These are phyloP conservation scores for Enteromius unitaeniatus DNA, from an alignment of 2,797 vertebrate genomes.

Conservation along the genomic window DNA sequence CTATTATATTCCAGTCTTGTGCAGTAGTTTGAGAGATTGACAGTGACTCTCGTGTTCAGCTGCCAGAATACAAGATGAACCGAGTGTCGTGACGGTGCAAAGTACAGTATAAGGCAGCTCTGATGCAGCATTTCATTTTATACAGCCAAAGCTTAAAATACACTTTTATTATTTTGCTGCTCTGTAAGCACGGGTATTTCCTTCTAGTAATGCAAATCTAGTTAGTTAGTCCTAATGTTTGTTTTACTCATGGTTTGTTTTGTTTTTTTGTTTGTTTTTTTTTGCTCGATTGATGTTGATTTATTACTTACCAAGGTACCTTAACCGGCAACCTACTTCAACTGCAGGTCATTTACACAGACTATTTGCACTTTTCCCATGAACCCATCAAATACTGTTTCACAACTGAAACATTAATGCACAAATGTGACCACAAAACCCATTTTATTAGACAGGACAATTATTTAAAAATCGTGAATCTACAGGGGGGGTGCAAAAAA, in stretches of 20 bases:
- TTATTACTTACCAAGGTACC: neutral
- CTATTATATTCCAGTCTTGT: neutral
- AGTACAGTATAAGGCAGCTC: neutral
- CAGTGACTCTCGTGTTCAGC: slow-evolving; percentile 17
- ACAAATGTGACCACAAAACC: neutral
- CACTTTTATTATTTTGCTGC: neutral
- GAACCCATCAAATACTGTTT: neutral
- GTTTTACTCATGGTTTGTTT: neutral
- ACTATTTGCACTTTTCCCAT: neutral
- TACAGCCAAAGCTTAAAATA: neutral
- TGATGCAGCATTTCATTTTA: neutral
- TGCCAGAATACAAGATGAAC: neutral
- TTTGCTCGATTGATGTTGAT: neutral
- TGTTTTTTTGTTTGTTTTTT: too few relatives aligned
- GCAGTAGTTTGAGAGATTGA: neutral
- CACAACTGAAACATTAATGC: neutral
- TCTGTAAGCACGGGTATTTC: neutral
- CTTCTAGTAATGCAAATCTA: neutral
- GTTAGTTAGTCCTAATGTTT: neutral
- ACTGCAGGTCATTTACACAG: neutral
- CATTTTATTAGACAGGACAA: too few relatives aligned
- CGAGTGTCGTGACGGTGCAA: neutral
- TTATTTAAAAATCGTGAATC: too few relatives aligned
- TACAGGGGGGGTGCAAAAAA: too few relatives aligned
- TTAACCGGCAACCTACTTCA: neutral